phyloP scores from a whole-genome alignment of 1,140 invertebrate species.

The Formica selysi region DNA sequence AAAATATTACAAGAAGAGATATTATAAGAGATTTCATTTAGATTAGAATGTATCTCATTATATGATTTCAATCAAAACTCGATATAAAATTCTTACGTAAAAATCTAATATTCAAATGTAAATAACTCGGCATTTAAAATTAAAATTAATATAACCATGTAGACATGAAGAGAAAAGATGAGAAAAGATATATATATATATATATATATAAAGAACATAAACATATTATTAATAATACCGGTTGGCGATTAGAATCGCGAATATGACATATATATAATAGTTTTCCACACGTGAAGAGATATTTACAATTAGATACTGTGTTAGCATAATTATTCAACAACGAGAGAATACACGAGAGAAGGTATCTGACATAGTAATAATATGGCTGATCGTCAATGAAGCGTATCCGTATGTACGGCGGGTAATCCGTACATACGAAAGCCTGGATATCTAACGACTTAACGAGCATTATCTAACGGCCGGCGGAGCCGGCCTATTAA shows the following conservation, averaged over 20 bases:
- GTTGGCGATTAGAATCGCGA: slow-evolving; percentile 27
- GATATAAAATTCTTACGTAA: background rate
- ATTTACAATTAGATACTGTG: background rate
- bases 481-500: slow-evolving; percentile 53
- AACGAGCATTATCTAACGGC: slow-evolving; percentile 62
- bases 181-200: background rate
- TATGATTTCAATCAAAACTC: too few relatives aligned
- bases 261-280: background rate
- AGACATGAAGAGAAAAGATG: too few relatives aligned
- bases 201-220: background rate
- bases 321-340: slow-evolving; percentile 27
- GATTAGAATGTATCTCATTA: too few relatives aligned
- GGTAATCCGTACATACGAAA: slow-evolving; percentile 48
- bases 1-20: too few relatives aligned
- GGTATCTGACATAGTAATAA: slow-evolving; percentile 44
- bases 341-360: slow-evolving; percentile 16
- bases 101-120: too few relatives aligned
- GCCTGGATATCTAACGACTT: slow-evolving; percentile 37
- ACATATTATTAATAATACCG: slow-evolving; percentile 33
- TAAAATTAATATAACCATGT: slow-evolving; percentile 7
- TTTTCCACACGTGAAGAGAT: background rate
- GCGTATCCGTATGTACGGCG: slow-evolving; percentile 9
- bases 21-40: too few relatives aligned
- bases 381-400: slow-evolving; percentile 32
- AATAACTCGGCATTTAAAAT: background rate